phyloP scores from a whole-genome alignment of 2,113 vertebrate genomes.

The Nansenia antarctica region DNA sequence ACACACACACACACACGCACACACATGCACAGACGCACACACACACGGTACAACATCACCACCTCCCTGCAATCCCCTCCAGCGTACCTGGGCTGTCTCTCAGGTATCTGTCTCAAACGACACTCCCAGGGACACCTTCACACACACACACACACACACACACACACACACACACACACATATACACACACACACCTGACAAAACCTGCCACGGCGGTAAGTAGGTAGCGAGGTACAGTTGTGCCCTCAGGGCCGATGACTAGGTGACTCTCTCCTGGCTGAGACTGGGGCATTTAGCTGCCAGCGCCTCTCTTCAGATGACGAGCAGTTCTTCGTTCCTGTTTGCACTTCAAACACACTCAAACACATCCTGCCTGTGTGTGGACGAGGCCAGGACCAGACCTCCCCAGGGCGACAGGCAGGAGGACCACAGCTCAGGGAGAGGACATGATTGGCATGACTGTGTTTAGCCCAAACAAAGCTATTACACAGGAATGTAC shows the following conservation, averaged over 20 bases:
- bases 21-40: conserved; percentile 60
- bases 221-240: conserved; percentile 25
- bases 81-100: conserved; percentile 42
- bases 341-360: conserved; percentile 12
- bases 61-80: conserved; percentile 50
- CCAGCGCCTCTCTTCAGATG: conserved; percentile 14
- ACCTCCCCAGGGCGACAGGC: no score
- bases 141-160: no score
- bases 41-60: conserved; percentile 25
- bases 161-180: no score
- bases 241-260: conserved; percentile 40
- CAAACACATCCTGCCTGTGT: background rate
- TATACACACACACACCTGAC: no score
- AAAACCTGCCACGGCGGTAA: conserved; percentile 12
- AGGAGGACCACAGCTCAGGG: no score
- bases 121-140: no score
- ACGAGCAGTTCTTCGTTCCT: conserved; percentile 17
- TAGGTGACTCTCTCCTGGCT: no score
- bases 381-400: no score
- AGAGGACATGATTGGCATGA: no score
- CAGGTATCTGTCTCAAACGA: no score
- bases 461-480: no score
- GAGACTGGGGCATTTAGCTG: background rate
- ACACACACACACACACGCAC: conserved; percentile 27
- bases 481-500: no score